Evolutionary conservation across 2,888 invertebrate genomes (phyloP).

Genomic region (Yponomeuta plumbellus): DNA sequence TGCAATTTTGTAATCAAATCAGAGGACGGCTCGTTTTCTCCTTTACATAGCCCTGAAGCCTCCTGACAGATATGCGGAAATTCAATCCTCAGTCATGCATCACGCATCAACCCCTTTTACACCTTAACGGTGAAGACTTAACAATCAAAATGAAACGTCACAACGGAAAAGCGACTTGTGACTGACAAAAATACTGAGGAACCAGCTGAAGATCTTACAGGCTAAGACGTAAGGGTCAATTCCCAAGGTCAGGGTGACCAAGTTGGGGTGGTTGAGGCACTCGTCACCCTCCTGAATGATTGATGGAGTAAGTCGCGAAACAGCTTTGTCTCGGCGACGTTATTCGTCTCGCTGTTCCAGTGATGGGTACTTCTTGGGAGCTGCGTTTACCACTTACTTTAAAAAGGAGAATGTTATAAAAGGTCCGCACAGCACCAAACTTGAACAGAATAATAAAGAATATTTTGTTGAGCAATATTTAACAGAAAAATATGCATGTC

Average conservation of each 20-base stretch:
- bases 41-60: not conserved
- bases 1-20: constrained; percentile 1
- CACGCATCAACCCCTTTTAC: not conserved
- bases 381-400: constrained; percentile 6
- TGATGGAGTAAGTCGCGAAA: constrained; percentile 24
- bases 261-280: constrained; percentile 15
- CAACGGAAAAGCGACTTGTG: not conserved
- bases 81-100: not conserved
- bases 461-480: no score
- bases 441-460: no score
- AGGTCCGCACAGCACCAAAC: no score
- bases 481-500: no score
- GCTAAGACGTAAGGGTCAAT: not conserved
- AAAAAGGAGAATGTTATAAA: not conserved
- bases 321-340: constrained; percentile 18
- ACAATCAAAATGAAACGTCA: not conserved
- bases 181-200: not conserved
- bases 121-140: not conserved
- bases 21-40: not conserved
- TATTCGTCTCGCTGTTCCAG: constrained; percentile 22
- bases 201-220: not conserved
- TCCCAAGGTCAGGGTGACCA: not conserved
- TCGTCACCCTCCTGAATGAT: constrained; percentile 23
- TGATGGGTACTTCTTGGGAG: constrained; percentile 25
- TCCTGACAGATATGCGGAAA: not conserved